Conservation (phyloP, 2,888 invertebrate species). For the Schizaphis graminum region DNA sequence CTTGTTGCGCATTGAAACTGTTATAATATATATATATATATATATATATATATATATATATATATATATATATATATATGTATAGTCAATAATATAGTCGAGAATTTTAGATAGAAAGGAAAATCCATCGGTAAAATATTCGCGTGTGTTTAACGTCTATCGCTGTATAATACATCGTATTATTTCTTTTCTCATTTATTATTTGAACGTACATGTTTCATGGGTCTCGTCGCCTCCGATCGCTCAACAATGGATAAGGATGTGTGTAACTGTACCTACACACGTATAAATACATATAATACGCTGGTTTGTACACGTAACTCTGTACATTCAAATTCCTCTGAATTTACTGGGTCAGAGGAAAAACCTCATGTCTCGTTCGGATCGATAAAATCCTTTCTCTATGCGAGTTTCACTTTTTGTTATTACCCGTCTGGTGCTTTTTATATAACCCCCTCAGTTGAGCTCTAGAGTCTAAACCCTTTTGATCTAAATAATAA, state of each 20-base stretch:
- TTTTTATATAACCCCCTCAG: not conserved
- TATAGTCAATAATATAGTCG: not conserved
- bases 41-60: not conserved
- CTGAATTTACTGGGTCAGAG: slow-evolving; percentile 36
- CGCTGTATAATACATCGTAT: not conserved
- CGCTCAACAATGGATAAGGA: slow-evolving; percentile 11
- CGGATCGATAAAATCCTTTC: slow-evolving; percentile 44
- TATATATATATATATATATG: not conserved
- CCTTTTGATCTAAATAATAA: slow-evolving; percentile 1
- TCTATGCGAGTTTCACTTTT: slow-evolving; percentile 2
- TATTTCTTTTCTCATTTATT: not conserved
- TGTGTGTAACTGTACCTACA: not conserved
- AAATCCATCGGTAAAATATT: not conserved
- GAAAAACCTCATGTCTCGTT: not conserved
- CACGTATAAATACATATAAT: not conserved
- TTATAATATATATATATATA: not conserved
- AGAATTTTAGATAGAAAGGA: not conserved
- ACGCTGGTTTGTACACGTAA: not conserved
- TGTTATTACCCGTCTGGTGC: slow-evolving; percentile 10
- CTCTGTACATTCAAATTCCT: slow-evolving; percentile 44
- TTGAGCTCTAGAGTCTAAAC: not conserved
- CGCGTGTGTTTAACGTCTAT: not conserved
- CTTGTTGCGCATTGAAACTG: not conserved
- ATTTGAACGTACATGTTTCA: not conserved
- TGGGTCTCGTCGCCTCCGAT: slow-evolving; percentile 3